Base-by-base conservation (phyloP, 2,113 vertebrate species). In the Leucopternis melanops region DNA sequence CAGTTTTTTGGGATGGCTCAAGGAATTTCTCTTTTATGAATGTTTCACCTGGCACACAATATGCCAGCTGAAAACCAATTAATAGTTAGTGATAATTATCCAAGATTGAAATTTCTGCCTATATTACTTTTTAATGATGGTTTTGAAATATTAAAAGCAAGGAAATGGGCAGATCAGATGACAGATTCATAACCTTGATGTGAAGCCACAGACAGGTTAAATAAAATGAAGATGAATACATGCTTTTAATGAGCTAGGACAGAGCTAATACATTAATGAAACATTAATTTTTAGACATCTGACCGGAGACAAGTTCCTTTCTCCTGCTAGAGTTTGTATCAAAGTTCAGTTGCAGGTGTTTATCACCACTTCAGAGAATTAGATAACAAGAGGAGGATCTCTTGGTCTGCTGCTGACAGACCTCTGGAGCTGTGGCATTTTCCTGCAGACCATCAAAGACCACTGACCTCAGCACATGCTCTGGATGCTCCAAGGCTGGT, bases 111-210 rank as follows among this genome's bases (percentile, higher is more conserved):
- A 91, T 75, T 90, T 96, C 86, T 94, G 57, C 58, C 65, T 75
- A 34, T 81, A 97, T 97, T 88, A 8, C 81, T 94, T 92, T 92
- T 96, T 97, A 94, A 97, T 95, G 59, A 47, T 67, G 71, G 67
- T 36, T 93, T 94, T 97, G 20, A 96, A 97, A 96, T 96, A 97
- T 96, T 97, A 73, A 97, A 94, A 92, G 40, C 88, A 66, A 91
- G 96, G 84, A 97, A 97, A 97, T 92, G 78, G 78, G 87, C 29
- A 92, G 45, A 94, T 91, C 54, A 80, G 66, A 94, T 45, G 84
- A 69, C 26, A 85, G 74, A 96, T 94, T 91, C 73, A 89, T 87
- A 81, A 85, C 45, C 58, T 47, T 94, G 70, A 94, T 36, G 22
- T 77, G 88, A 65, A 75, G 54, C 32, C 73, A 79, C 8, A 2